These are phyloP conservation scores for Meloe dianella DNA, from an alignment of 2,888 invertebrate species.

Conservation along the genomic window DNA sequence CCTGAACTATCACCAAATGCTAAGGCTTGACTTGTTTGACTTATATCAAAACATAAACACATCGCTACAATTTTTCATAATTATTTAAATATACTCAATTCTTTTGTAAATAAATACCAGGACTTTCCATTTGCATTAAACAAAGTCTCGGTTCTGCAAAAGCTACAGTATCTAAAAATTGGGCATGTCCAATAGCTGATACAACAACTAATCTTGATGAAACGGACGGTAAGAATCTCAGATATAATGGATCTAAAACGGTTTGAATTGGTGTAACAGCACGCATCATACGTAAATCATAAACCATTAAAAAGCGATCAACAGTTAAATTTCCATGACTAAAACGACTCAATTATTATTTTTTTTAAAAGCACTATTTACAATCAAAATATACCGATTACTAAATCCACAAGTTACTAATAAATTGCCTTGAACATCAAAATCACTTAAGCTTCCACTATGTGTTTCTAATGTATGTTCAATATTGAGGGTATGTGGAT, in stretches of 20 bases:
- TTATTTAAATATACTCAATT: too few relatives aligned
- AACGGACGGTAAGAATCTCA: conserved; percentile 89
- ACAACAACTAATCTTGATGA: conserved; percentile 86
- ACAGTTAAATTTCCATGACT: conserved; percentile 77
- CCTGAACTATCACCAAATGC: conserved; percentile 91
- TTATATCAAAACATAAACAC: conserved; percentile 85
- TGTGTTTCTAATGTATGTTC: conserved; percentile 89
- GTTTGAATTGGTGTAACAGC: conserved; percentile 76
- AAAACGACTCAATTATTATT: too few relatives aligned
- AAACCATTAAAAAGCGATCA: conserved; percentile 91
- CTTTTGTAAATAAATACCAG: conserved; percentile 60
- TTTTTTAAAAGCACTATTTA: too few relatives aligned
- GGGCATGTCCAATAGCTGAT: conserved; percentile 85
- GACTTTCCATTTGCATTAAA: conserved; percentile 72
- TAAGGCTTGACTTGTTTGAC: conserved; percentile 85
- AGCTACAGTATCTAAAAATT: conserved; percentile 84
- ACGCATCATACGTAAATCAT: conserved; percentile 88
- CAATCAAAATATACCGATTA: conserved; percentile 67
- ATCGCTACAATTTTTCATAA: conserved; percentile 41
- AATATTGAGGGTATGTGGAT: conserved; percentile 75
- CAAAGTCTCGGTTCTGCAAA: conserved; percentile 70
- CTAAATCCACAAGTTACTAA: conserved; percentile 96
- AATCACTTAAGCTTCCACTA: conserved; percentile 88
- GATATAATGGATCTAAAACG: conserved; percentile 80
- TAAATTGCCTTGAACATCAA: conserved; percentile 94